phyloP scores from a whole-genome alignment of 2,888 invertebrate genomes.

The Folsomia manolachei region DNA sequence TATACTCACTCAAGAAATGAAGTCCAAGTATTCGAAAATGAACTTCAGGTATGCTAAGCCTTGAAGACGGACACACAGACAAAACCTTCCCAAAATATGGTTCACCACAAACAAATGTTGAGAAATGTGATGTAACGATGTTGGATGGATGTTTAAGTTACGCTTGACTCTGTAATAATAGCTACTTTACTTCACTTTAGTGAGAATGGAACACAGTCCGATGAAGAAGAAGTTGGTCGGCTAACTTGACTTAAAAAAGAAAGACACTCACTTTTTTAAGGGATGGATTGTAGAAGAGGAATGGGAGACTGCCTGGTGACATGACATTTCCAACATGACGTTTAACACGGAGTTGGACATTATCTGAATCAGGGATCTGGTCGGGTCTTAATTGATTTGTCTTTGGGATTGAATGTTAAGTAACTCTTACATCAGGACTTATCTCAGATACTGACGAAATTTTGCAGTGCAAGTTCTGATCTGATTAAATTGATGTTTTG shows the following conservation, averaged over 20 bases:
- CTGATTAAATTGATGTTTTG: too few relatives aligned
- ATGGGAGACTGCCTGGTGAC: constrained; percentile 3
- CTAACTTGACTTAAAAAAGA: neutral
- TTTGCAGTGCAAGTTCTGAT: too few relatives aligned
- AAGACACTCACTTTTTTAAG: neutral
- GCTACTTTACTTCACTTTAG: neutral
- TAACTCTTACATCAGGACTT: too few relatives aligned
- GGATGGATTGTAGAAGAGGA: neutral
- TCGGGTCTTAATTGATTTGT: neutral
- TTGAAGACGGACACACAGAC: too few relatives aligned
- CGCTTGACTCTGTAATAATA: neutral
- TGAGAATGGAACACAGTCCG: too few relatives aligned
- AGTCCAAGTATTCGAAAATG: too few relatives aligned
- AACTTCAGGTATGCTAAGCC: too few relatives aligned
- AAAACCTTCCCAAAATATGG: too few relatives aligned
- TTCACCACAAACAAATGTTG: too few relatives aligned
- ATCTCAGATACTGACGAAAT: too few relatives aligned
- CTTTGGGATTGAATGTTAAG: neutral
- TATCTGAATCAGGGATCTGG: neutral
- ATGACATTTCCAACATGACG: constrained; percentile 10
- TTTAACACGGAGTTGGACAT: neutral
- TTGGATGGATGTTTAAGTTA: neutral
- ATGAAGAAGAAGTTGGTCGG: neutral
- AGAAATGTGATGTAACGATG: too few relatives aligned
- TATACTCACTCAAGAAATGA: too few relatives aligned